These are phyloP conservation scores for Brachirus orientalis DNA, from an alignment of 2,113 vertebrate species.

Conservation along the genomic window DNA sequence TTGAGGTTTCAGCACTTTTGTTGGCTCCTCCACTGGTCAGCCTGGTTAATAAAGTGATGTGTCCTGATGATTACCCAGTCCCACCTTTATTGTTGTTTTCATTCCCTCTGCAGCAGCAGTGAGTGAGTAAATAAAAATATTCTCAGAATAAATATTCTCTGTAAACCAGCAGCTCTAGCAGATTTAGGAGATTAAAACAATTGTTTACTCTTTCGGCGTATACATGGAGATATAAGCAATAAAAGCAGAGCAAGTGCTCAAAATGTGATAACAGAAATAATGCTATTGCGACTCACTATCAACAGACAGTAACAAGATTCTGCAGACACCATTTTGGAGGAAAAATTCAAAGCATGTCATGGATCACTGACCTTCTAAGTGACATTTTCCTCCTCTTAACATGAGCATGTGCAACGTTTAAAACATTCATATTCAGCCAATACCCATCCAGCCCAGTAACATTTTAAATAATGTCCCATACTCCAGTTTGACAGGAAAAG, in stretches of 20 bases:
- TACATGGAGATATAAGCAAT: not conserved
- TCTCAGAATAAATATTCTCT: slow-evolving; percentile 19
- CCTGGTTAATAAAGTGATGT: slow-evolving; percentile 26
- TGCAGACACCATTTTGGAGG: no score
- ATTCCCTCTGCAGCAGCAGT: slow-evolving; percentile 9
- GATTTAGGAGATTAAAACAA: slow-evolving; percentile 37
- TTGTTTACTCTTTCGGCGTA: slow-evolving; percentile 33
- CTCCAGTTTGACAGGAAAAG: not conserved
- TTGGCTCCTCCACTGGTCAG: slow-evolving; percentile 10
- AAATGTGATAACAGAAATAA: slow-evolving; percentile 26
- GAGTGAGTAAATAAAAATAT: not conserved
- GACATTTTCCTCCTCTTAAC: no score
- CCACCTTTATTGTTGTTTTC: slow-evolving; percentile 33
- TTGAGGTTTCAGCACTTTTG: slow-evolving; percentile 1
- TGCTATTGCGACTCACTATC: slow-evolving; percentile 1
- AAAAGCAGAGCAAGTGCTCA: slow-evolving; percentile 3
- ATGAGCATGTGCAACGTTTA: no score
- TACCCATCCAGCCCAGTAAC: slow-evolving; percentile 17
- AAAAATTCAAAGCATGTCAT: no score
- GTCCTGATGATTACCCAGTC: slow-evolving; percentile 24
- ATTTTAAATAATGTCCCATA: slow-evolving; percentile 33
- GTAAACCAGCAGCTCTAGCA: slow-evolving; percentile 4
- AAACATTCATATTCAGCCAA: slow-evolving; percentile 22
- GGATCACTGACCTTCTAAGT: no score
- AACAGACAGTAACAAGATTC: no score